phyloP scores from a whole-genome alignment of 1,140 invertebrate genomes.

The Oryzaephilus surinamensis region DNA sequence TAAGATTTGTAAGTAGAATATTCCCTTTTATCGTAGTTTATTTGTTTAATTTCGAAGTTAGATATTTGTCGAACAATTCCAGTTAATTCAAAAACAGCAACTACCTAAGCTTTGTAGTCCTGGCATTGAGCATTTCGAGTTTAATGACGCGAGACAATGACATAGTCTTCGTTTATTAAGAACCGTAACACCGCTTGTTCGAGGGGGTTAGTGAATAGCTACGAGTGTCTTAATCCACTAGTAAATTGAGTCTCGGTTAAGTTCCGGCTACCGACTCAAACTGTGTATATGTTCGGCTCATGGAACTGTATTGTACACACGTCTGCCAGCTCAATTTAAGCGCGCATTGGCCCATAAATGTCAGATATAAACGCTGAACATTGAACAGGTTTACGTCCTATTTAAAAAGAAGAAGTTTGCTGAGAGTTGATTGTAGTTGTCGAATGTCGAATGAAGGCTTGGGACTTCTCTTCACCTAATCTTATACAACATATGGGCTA shows the following conservation, averaged over 20 bases:
- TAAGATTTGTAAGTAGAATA: not conserved
- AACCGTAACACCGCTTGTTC: conserved; percentile 36
- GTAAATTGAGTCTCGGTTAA: conserved; percentile 36
- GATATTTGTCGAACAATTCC: conserved; percentile 28
- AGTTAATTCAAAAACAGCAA: conserved; percentile 35
- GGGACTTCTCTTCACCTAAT: conserved; percentile 10
- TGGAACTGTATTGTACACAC: conserved; percentile 25
- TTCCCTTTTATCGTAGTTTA: conserved; percentile 1
- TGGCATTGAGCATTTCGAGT: conserved; percentile 30
- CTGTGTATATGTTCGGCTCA: conserved; percentile 18
- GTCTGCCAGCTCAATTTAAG: conserved; percentile 26
- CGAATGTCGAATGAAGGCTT: no score
- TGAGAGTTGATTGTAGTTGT: conserved; percentile 15
- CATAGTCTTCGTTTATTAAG: conserved; percentile 39
- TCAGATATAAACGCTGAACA: conserved; percentile 18
- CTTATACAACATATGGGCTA: conserved; percentile 13
- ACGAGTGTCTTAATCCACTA: conserved; percentile 37
- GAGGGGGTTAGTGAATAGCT: conserved; percentile 36
- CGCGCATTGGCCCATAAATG: conserved; percentile 25
- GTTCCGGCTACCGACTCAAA: conserved; percentile 30
- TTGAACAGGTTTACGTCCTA: conserved; percentile 17
- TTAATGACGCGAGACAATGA: conserved; percentile 37
- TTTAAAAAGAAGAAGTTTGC: conserved; percentile 15
- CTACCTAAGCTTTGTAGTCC: conserved; percentile 32
- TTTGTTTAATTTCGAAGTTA: conserved; percentile 6